Conservation (phyloP, 1,140 invertebrate species). For the Nixonia krombeini region DNA sequence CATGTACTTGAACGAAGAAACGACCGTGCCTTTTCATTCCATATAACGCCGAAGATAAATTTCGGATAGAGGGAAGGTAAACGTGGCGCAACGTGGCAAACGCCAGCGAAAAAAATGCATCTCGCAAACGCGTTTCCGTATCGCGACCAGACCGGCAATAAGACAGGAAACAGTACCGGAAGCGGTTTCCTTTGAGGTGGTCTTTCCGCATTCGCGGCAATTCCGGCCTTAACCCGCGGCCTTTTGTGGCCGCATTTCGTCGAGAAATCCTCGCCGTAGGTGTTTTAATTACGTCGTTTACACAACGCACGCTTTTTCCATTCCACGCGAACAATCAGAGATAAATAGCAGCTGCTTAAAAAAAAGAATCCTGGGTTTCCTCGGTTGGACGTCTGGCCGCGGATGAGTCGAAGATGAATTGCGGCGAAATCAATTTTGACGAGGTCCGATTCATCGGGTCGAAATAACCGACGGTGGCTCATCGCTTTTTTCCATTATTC, state of each 20-base stretch:
- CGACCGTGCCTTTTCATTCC: too few species aligned
- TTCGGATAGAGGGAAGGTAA: too few species aligned
- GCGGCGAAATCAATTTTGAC: not conserved
- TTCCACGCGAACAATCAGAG: not conserved
- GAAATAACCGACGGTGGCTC: not conserved
- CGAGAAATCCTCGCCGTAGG: not conserved
- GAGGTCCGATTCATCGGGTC: not conserved
- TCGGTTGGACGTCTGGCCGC: too few species aligned
- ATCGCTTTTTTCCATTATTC: not conserved
- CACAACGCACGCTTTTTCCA: not conserved
- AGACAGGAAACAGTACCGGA: constrained; percentile 2
- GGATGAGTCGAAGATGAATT: not conserved
- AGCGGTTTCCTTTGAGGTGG: not conserved
- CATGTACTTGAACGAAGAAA: too few species aligned
- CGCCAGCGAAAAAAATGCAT: not conserved
- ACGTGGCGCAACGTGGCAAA: not conserved
- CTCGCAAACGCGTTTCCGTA: not conserved
- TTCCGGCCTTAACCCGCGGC: not conserved
- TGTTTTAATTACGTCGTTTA: not conserved
- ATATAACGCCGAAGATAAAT: too few species aligned
- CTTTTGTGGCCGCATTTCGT: not conserved
- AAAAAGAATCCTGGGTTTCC: too few species aligned
- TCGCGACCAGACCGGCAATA: not conserved
- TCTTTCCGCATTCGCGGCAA: not conserved
- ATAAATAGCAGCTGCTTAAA: too few species aligned